Evolutionary conservation across 2,113 vertebrate genomes (phyloP).

Genomic region (Corythornis cristatus): DNA sequence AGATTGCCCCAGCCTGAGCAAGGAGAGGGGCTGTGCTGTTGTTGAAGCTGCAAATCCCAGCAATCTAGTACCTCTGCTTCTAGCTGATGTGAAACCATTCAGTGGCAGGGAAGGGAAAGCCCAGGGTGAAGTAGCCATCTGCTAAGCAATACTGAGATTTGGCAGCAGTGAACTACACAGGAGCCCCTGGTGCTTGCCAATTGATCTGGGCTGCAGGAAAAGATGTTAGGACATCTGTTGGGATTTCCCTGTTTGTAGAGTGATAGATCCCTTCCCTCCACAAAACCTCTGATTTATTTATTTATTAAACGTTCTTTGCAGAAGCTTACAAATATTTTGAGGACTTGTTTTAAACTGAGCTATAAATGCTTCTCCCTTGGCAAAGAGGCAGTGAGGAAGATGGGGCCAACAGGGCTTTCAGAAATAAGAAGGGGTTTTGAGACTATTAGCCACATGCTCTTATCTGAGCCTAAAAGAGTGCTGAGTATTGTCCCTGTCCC

Average conservation of each 20-base stretch:
- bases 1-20: not conserved
- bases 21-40: fast-evolving
- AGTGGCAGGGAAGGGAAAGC: not conserved
- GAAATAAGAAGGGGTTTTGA: not conserved
- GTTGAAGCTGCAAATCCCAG: not conserved
- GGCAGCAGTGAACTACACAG: not conserved
- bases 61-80: not conserved
- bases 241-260: not conserved
- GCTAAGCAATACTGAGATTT: not conserved
- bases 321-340: not conserved
- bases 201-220: not conserved
- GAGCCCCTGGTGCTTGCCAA: not conserved
- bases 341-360: not conserved
- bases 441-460: not conserved
- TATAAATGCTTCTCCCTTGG: not conserved
- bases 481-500: not conserved
- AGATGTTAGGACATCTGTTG: not conserved
- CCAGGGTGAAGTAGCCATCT: not conserved
- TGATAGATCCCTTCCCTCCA: not conserved
- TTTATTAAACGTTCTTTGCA: not conserved
- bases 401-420: not conserved
- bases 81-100: not conserved
- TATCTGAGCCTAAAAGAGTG: not conserved
- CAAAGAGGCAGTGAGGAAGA: not conserved
- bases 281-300: not conserved